Evolutionary conservation across 2,888 invertebrate species (phyloP).

Genomic region (Drosophila conformis): DNA sequence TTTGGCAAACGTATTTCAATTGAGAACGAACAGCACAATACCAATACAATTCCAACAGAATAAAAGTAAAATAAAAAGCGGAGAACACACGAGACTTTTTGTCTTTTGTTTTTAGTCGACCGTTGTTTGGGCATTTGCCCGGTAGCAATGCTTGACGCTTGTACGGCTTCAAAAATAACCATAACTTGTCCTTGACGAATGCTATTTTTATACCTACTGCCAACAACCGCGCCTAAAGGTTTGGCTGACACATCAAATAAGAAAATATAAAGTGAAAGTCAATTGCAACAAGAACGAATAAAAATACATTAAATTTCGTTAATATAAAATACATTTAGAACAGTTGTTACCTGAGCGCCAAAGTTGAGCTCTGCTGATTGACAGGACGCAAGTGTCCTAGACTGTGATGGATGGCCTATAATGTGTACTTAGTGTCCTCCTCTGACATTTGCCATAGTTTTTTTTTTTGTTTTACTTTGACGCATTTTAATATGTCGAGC

Average conservation of each 20-base stretch:
- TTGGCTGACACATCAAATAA: slow-evolving; percentile 21
- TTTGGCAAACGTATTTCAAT: slow-evolving; percentile 51
- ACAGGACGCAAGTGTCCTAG: slow-evolving; percentile 55
- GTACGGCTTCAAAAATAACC: slow-evolving; percentile 74
- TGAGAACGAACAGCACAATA: slow-evolving; percentile 24
- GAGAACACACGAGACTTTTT: slow-evolving; percentile 19
- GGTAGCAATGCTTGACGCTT: slow-evolving; percentile 45
- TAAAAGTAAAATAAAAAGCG: slow-evolving; percentile 7
- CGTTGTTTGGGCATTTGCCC: slow-evolving; percentile 18
- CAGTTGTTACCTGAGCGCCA: background rate
- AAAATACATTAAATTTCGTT: slow-evolving; percentile 13
- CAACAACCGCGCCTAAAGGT: slow-evolving; percentile 28
- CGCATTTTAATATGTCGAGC: slow-evolving; percentile 40
- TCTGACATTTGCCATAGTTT: slow-evolving; percentile 8
- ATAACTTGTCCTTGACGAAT: slow-evolving; percentile 70
- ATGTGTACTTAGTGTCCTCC: slow-evolving; percentile 3
- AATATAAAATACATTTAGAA: slow-evolving; percentile 18
- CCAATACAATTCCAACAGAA: slow-evolving; percentile 23
- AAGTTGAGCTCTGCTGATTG: slow-evolving; percentile 8
- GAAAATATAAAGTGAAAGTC: slow-evolving; percentile 41
- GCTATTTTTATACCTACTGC: slow-evolving; percentile 59
- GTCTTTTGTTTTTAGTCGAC: slow-evolving; percentile 24
- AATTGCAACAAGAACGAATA: slow-evolving; percentile 32
- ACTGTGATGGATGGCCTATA: slow-evolving; percentile 52
- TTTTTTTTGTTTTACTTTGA: slow-evolving; percentile 19